phyloP scores from a whole-genome alignment of 2,113 vertebrate species.

The Procavia capensis region DNA sequence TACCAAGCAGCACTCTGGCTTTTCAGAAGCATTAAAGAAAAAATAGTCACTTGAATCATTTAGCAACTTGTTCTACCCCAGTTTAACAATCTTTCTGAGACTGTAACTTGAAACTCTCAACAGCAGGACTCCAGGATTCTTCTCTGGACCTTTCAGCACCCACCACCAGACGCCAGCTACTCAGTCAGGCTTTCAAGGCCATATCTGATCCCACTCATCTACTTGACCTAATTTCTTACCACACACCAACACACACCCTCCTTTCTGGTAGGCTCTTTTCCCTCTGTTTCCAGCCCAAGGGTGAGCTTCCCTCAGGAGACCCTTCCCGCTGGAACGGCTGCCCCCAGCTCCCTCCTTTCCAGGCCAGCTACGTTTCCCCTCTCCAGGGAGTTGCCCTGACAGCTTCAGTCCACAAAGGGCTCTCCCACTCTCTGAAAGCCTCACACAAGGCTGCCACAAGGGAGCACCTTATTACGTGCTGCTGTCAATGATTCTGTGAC shows the following conservation, averaged over 20 bases:
- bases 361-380: background rate
- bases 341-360: background rate
- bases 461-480: background rate
- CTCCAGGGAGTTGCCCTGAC: background rate
- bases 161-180: background rate
- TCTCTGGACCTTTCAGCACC: background rate
- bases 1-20: background rate
- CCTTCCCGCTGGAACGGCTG: background rate
- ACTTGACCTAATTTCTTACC: background rate
- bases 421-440: background rate
- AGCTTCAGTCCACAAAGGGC: background rate
- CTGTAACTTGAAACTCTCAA: background rate
- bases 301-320: background rate
- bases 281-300: background rate
- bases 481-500: background rate
- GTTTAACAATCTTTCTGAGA: slow-evolving; percentile 20
- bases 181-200: background rate
- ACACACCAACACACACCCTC: background rate
- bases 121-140: background rate
- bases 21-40: background rate
- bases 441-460: background rate
- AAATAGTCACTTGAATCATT: background rate
- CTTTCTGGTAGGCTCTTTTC: background rate
- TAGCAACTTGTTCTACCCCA: background rate
- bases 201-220: background rate